Conservation (phyloP, 2,888 invertebrate genomes). For the Lasius fuliginosus region DNA sequence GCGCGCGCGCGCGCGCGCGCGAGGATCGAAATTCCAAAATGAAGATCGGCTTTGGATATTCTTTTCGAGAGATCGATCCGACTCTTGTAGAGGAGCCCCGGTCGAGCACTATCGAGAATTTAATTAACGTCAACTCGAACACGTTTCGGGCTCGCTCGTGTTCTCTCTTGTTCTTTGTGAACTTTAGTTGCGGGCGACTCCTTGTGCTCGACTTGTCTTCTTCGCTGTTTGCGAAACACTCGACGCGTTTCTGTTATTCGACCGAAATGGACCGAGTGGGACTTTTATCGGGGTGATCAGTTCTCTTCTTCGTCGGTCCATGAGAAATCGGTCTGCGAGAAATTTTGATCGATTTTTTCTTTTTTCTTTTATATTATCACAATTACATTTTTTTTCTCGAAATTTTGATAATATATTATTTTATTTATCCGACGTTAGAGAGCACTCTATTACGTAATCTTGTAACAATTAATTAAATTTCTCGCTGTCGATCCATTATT, state of each 20-base stretch:
- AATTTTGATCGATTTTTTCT: too few species aligned
- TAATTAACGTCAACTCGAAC: constrained; percentile 52
- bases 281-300: neutral
- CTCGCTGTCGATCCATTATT: neutral
- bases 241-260: neutral
- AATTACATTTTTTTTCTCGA: neutral
- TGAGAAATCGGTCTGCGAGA: too few species aligned
- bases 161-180: neutral
- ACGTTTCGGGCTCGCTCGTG: neutral
- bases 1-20: neutral
- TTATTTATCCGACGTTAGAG: neutral
- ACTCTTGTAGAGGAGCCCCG: neutral
- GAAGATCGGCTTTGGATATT: neutral
- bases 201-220: constrained; percentile 30
- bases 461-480: neutral
- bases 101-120: constrained; percentile 11
- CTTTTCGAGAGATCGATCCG: neutral
- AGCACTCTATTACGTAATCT: neutral
- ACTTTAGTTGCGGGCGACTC: neutral
- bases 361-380: neutral
- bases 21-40: constrained; percentile 12
- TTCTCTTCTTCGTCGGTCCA: neutral
- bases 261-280: neutral
- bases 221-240: constrained; percentile 38
- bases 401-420: neutral